Evolutionary conservation across 2,113 vertebrate species (phyloP), one percentile per base, ranked within the genome.

Genomic region (Carassius carassius): DNA sequence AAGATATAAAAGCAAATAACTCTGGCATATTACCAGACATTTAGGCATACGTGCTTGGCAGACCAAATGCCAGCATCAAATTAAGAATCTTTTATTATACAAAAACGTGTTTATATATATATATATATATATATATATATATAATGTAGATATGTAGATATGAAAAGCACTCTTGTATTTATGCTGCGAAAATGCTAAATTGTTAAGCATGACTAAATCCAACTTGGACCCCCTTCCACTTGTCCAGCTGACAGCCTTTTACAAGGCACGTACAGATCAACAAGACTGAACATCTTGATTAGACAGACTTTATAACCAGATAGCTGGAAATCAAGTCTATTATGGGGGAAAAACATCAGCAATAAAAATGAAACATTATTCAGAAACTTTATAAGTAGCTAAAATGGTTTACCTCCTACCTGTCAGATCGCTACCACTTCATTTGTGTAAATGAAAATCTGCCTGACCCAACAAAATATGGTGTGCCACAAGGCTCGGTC

Each of bases 171-270:
- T n/a, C 14, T 65, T 13, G 62, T 65, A 54, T 54, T 6, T 2
- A 54, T 2, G 5, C 16, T n/a, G 56, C 10, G 56, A n/a, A 60
- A 60, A 60, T 60, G 73, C 23, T 2, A 29, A 75, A 75, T 51
- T 3, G 17, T 75, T 17, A 10, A 75, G 25, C 21, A 75, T 70
- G 19, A n/a, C 35, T 72, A 72, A 41, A 70, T 58, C 56, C 56
- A 70, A 72, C 35, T 72, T 72, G 35, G 69, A 72, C 19, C 19
- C 67, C 19, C 12, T 41, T 72, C 35, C 35, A 41, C 35, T 72
- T 75, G 73, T 54, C 23, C 44, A 51, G 73, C 47, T 54, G 73
- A 75, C 54, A 75, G 47, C 1, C 23, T 75, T 75, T 75, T 75
- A 75, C 54, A 47, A 75, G 44, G 47, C 44, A 49, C 3, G 1